Conservation (phyloP, 2,113 vertebrate genomes). For the Macquaria australasica region DNA sequence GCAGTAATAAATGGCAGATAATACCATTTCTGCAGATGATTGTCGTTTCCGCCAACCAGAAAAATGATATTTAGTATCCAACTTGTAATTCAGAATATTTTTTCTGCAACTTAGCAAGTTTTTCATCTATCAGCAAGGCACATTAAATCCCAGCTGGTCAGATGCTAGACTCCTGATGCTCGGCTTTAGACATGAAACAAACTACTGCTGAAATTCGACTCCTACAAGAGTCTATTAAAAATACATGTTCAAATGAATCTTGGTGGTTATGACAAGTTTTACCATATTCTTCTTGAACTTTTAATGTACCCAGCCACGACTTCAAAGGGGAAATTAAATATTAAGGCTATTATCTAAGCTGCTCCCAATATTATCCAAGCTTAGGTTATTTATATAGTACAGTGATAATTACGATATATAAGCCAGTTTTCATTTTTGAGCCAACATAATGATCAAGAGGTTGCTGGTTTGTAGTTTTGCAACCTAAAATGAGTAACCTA, state of each 20-base stretch:
- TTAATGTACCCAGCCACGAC: slow-evolving; percentile 68
- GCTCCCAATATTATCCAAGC: slow-evolving; percentile 73
- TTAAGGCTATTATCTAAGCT: slow-evolving; percentile 81
- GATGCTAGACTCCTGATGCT: slow-evolving; percentile 66
- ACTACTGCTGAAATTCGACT: slow-evolving; percentile 63
- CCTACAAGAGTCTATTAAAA: slow-evolving; percentile 79
- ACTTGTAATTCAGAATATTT: slow-evolving; percentile 75
- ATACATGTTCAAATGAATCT: slow-evolving; percentile 76
- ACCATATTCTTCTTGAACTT: slow-evolving; percentile 79
- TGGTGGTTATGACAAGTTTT: slow-evolving; percentile 74
- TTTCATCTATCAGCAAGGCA: slow-evolving; percentile 74
- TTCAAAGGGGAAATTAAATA: slow-evolving; percentile 81
- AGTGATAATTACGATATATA: slow-evolving; percentile 69
- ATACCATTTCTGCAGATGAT: slow-evolving; percentile 55
- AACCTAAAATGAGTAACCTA: slow-evolving; percentile 64
- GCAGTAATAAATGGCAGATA: slow-evolving; percentile 61
- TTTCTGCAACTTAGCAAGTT: slow-evolving; percentile 79
- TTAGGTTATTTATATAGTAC: slow-evolving; percentile 72
- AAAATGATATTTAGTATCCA: slow-evolving; percentile 72
- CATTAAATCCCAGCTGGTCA: slow-evolving; percentile 82
- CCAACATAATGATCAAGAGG: slow-evolving; percentile 51
- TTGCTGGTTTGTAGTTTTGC: slow-evolving; percentile 58
- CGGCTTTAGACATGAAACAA: slow-evolving; percentile 77
- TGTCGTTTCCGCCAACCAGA: slow-evolving; percentile 59
- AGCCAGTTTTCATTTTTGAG: slow-evolving; percentile 56